Conservation (phyloP, 2,888 invertebrate genomes). For the Acanthosoma haemorrhoidale region DNA sequence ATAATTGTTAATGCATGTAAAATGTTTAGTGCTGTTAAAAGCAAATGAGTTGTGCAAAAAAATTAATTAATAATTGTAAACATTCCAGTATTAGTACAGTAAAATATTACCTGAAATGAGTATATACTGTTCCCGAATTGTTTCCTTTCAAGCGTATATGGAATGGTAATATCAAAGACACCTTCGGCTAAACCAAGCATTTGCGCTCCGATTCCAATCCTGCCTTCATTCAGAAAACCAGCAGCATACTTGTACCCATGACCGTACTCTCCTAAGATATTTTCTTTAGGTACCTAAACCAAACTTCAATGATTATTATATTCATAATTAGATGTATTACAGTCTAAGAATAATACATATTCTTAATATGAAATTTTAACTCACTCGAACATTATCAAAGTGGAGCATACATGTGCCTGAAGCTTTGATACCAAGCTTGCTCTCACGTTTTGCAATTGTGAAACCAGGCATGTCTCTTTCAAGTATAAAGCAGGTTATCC, state of each 20-base stretch:
- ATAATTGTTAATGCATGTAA: no score
- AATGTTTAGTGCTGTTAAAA: no score
- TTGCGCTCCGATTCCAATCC: conserved; percentile 82
- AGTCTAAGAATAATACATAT: neutral
- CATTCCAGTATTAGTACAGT: no score
- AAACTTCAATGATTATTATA: neutral
- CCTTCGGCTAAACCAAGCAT: conserved; percentile 95
- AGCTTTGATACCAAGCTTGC: conserved; percentile 86
- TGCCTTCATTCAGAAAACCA: conserved; percentile 88
- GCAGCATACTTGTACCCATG: conserved; percentile 96
- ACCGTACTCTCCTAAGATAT: conserved; percentile 81
- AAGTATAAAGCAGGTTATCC: conserved; percentile 93
- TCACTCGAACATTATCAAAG: conserved; percentile 84
- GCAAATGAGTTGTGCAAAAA: no score
- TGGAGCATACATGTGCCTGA: conserved; percentile 92
- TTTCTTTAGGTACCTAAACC: conserved; percentile 63
- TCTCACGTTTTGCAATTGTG: conserved; percentile 82
- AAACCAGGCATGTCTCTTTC: conserved; percentile 84
- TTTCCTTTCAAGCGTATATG: conserved; percentile 86
- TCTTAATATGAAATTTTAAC: conserved; percentile 33
- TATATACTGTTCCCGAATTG: conserved; percentile 89
- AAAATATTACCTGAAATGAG: conserved; percentile 80
- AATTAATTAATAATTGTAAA: no score
- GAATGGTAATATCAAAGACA: conserved; percentile 89
- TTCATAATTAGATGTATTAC: neutral